Base-by-base conservation (phyloP, 2,797 vertebrate genomes). In the Sciurus vulgaris region DNA sequence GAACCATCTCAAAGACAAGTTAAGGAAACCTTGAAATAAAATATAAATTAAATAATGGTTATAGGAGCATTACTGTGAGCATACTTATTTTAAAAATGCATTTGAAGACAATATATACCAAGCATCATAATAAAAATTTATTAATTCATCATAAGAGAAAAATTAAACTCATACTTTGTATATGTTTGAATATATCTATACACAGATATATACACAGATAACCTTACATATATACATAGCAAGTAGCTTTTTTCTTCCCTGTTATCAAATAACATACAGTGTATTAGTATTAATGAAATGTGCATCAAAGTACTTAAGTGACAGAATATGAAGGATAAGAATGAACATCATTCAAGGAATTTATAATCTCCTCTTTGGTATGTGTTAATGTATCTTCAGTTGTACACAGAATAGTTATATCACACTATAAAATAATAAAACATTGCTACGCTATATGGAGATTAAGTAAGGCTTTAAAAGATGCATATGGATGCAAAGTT, bases 121-220 rank as follows among this genome's bases (percentile, higher is more conserved):
- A 56, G 61, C 15, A 44, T 49, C 0, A 1, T 41, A 24, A 35
- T 51, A 28, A 30, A 38, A 65, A 54, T 24, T 33, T 38, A 44
- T 11, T 73, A 26, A 47, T 14, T 14, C 7, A 30, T 18, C 81
- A 1, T 51, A 63, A 69, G n/a, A 65, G 20, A 8, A 84, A 73
- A 26, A 76, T 28, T 51, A 24, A 9, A 67, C 35, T 7, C 8
- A 17, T 1, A 35, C 15, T 2, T 11, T 41, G 33, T 0, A 0
- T 54, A 7, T 51, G 6, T 65, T 1, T 47, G 30, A 30, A 51
- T 51, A 30, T 5, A 63, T 15, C 59, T 33, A 20, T 6, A 47
- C 26, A 79, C 14, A 33, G 22, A 41, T 4, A 63, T 5, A 51
- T 12, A 83, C 11, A 15, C 9, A 67, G 3, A 26, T 51, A 51